A percentile compares a stretch with the other conserved stretches of the same genome.
Evolutionary conservation across 1,140 invertebrate species (phyloP).

Genomic region (Meteorus sp.): DNA sequence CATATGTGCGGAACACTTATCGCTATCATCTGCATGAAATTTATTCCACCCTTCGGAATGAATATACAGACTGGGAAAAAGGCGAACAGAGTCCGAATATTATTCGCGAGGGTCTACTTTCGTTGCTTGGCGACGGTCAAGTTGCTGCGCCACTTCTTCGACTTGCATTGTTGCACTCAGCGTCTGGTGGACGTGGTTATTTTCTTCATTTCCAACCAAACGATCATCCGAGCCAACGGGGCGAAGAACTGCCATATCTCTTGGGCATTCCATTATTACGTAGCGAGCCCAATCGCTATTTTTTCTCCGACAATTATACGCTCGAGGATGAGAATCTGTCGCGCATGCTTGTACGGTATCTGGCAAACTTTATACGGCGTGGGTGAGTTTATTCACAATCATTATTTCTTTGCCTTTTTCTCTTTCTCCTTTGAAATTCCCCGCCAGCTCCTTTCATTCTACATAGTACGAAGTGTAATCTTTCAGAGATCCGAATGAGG

Average conservation of each 20-base stretch:
- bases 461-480: too few species aligned
- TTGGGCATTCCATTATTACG: slow-evolving; percentile 85
- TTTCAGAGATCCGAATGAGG: slow-evolving; percentile 70
- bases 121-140: slow-evolving; percentile 82
- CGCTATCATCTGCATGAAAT: slow-evolving; percentile 89
- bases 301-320: slow-evolving; percentile 68
- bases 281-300: slow-evolving; percentile 37
- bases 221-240: slow-evolving; percentile 77
- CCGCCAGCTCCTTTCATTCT: too few species aligned
- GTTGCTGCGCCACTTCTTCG: slow-evolving; percentile 81
- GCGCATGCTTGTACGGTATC: slow-evolving; percentile 75
- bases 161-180: slow-evolving; percentile 78
- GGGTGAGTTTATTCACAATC: slow-evolving; percentile 77
- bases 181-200: slow-evolving; percentile 76
- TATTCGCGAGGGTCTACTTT: slow-evolving; percentile 53
- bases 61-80: slow-evolving; percentile 91
- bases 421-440: too few species aligned
- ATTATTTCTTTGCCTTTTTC: too few species aligned
- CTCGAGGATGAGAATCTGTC: slow-evolving; percentile 72
- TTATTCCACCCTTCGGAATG: slow-evolving; percentile 86
- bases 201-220: slow-evolving; percentile 87
- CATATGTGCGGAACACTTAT: slow-evolving; percentile 86
- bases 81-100: slow-evolving; percentile 74
- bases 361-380: slow-evolving; percentile 79
- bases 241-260: slow-evolving; percentile 94